Evolutionary conservation across 2,113 vertebrate genomes (phyloP).

Genomic region (Psittacula cyanocephala): DNA sequence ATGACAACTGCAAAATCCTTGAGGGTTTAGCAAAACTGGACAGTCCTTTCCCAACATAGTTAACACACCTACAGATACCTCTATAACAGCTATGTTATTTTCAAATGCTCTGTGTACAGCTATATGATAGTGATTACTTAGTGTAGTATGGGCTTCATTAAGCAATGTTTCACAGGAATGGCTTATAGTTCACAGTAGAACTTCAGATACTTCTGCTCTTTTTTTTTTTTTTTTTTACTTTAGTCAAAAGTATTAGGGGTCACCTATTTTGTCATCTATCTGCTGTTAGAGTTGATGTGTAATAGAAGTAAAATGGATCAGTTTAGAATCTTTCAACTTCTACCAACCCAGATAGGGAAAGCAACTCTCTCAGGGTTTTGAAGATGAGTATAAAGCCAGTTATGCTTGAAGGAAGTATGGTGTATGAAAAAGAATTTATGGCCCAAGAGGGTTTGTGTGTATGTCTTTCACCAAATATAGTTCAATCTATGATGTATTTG

Average conservation of each 20-base stretch:
- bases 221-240: not conserved
- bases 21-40: not conserved
- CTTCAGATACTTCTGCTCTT: fast-evolving
- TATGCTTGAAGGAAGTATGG: not conserved
- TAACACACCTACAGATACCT: not conserved
- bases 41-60: not conserved
- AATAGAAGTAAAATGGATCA: not conserved
- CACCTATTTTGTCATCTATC: not conserved
- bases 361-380: not conserved
- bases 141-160: not conserved
- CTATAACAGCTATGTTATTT: not conserved
- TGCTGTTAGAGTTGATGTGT: not conserved
- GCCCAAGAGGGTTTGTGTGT: not conserved
- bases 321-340: not conserved
- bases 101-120: not conserved
- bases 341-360: not conserved
- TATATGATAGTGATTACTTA: not conserved
- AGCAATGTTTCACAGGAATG: not conserved
- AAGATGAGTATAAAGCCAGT: not conserved
- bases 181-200: not conserved
- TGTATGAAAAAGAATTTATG: not conserved
- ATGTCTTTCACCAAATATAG: not conserved
- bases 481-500: not conserved
- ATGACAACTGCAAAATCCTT: not conserved
- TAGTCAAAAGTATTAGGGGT: not conserved